Evolutionary conservation across 2,888 invertebrate genomes (phyloP).

Genomic region (Phaonia tiefii): DNA sequence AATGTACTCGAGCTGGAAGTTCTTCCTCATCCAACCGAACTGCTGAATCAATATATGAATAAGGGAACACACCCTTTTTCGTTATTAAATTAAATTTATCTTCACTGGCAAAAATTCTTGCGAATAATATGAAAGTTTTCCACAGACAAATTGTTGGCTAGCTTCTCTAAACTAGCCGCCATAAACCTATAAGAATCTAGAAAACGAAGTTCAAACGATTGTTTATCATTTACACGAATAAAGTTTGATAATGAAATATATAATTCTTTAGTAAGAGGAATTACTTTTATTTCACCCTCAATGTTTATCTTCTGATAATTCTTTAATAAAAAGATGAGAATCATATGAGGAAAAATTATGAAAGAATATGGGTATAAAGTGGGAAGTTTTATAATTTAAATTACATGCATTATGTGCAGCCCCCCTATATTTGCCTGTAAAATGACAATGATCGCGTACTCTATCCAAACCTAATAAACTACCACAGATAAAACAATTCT

Average conservation of each 20-base stretch:
- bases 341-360: slow-evolving; percentile 23
- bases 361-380: slow-evolving; percentile 7
- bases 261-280: slow-evolving; percentile 74
- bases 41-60: slow-evolving; percentile 1
- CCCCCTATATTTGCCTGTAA: slow-evolving; percentile 38
- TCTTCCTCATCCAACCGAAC: slow-evolving; percentile 11
- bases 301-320: slow-evolving; percentile 2
- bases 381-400: slow-evolving; percentile 12
- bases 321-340: slow-evolving; percentile 19
- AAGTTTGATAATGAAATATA: slow-evolving; percentile 66
- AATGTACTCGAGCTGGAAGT: slow-evolving; percentile 45
- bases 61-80: slow-evolving; percentile 7
- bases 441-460: slow-evolving; percentile 42
- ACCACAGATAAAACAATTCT: slow-evolving; percentile 29
- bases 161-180: slow-evolving; percentile 37
- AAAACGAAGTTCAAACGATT: slow-evolving; percentile 53
- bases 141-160: too few species aligned
- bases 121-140: too few species aligned
- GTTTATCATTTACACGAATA: slow-evolving; percentile 11
- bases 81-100: background rate
- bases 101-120: background rate
- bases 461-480: background rate
- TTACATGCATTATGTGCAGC: slow-evolving; percentile 38
- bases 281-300: slow-evolving; percentile 61
- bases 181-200: slow-evolving; percentile 56